Conservation (phyloP, 2,797 vertebrate genomes). For the Pipistrellus pipistrellus region DNA sequence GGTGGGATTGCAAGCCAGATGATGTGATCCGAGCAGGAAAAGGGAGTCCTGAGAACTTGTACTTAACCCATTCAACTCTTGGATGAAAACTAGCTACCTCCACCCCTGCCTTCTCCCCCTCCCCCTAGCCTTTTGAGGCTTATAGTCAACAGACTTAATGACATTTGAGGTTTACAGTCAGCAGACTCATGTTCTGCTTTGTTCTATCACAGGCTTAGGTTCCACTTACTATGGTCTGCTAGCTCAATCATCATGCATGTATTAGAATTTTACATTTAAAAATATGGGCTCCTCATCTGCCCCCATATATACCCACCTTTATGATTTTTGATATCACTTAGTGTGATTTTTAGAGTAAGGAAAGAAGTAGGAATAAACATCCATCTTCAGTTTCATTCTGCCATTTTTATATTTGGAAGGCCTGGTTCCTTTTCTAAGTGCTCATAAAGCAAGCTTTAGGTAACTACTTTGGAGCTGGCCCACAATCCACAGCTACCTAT, state of each 20-base stretch:
- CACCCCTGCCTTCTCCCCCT: neutral
- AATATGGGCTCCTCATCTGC: neutral
- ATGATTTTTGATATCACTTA: neutral
- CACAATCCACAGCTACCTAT: neutral
- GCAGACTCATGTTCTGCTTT: neutral
- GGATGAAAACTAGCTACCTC: too few species aligned
- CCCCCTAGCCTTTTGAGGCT: neutral
- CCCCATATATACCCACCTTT: neutral
- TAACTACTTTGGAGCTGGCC: neutral
- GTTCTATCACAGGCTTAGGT: neutral
- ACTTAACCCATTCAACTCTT: neutral
- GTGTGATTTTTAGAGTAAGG: neutral
- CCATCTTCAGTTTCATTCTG: neutral
- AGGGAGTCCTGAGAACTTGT: neutral
- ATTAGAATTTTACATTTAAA: neutral
- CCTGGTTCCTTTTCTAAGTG: neutral
- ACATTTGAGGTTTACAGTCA: too few species aligned
- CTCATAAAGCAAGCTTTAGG: neutral
- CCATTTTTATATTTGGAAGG: neutral
- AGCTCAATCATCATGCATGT: neutral
- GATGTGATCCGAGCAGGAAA: neutral
- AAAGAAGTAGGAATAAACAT: neutral
- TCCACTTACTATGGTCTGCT: neutral
- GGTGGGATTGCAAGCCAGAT: neutral
- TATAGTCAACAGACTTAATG: too few species aligned